phyloP scores from a whole-genome alignment of 2,797 vertebrate species.

The Falco naumanni region DNA sequence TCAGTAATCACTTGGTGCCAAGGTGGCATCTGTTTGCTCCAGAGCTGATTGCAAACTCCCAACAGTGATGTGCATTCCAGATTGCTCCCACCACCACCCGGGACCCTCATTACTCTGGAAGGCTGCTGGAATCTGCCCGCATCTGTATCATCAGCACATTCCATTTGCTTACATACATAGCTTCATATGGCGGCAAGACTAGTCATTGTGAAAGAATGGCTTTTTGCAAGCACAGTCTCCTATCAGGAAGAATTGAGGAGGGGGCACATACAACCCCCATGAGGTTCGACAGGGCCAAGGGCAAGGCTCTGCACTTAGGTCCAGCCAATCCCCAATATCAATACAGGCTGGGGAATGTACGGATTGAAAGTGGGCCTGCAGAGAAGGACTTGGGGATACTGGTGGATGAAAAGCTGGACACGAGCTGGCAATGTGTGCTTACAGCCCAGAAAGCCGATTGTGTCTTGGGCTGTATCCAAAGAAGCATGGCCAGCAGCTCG shows the following conservation, averaged over 20 bases:
- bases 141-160: background rate
- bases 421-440: too few species aligned
- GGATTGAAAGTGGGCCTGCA: too few species aligned
- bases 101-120: background rate
- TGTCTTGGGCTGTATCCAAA: too few species aligned
- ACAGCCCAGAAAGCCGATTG: too few species aligned
- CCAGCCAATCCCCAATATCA: background rate
- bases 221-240: background rate
- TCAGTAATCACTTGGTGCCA: background rate
- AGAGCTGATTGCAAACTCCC: background rate
- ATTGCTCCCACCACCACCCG: background rate
- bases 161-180: background rate
- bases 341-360: too few species aligned
- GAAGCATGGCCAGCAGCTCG: too few species aligned
- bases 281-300: background rate
- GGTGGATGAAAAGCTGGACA: too few species aligned
- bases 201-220: background rate
- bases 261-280: accelerated
- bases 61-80: background rate
- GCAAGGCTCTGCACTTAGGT: background rate
- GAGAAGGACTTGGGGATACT: too few species aligned
- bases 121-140: background rate
- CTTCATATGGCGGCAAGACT: background rate
- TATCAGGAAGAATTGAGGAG: background rate
- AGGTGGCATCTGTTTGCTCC: background rate